These are phyloP conservation scores for Drosophila equinoxialis DNA, from an alignment of 1,140 invertebrate species.

Conservation along the genomic window DNA sequence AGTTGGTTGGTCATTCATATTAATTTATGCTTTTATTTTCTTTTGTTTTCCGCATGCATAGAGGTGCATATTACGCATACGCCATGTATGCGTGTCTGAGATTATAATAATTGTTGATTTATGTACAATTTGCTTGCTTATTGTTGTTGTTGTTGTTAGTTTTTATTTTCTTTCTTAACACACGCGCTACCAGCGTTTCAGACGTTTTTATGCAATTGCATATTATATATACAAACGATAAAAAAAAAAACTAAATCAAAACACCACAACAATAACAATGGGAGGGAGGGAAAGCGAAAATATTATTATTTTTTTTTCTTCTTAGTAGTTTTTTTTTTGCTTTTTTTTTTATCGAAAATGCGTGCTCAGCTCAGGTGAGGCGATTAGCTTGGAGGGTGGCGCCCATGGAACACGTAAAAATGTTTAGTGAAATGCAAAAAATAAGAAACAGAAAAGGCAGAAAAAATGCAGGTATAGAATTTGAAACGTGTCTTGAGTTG, in stretches of 20 bases:
- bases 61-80: conserved; percentile 37
- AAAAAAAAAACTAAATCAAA: background rate
- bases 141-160: conserved; percentile 18
- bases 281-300: background rate
- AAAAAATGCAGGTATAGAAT: background rate
- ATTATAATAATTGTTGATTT: conserved; percentile 15
- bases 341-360: conserved; percentile 53
- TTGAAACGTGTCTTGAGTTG: conserved; percentile 3
- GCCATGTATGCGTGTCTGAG: conserved; percentile 42
- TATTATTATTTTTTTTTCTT: background rate
- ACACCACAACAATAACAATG: background rate
- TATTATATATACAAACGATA: background rate
- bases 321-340: too few species aligned
- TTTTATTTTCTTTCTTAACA: conserved; percentile 27
- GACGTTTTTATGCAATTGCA: conserved; percentile 42
- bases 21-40: conserved; percentile 8
- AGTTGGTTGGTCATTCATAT: background rate
- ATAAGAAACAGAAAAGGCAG: background rate
- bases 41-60: background rate
- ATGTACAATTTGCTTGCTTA: background rate
- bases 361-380: conserved; percentile 46
- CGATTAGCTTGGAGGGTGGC: background rate
- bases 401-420: conserved; percentile 10
- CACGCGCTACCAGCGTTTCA: conserved; percentile 39
- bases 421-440: background rate